Conservation (phyloP, 2,113 vertebrate genomes). For the Struthidea cinerea region DNA sequence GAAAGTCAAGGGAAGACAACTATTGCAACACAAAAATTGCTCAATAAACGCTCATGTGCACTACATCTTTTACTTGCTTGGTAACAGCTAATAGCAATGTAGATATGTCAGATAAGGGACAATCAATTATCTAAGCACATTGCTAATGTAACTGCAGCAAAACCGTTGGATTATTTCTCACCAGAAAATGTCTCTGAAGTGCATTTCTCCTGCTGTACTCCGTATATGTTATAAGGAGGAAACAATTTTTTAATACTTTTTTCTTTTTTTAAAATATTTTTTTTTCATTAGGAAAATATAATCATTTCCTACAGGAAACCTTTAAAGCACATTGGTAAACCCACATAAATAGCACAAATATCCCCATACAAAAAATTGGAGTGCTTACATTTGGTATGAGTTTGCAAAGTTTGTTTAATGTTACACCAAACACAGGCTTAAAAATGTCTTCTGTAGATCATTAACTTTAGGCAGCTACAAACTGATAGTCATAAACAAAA, state of each 20-base stretch:
- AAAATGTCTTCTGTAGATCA: constrained; percentile 10
- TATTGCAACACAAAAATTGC: constrained; percentile 11
- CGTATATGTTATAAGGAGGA: background rate
- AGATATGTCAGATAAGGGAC: constrained; percentile 48
- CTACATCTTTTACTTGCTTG: background rate
- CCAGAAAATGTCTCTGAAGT: background rate
- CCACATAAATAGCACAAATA: background rate
- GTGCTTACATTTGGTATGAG: background rate
- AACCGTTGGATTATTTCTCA: background rate
- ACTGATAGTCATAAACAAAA: background rate
- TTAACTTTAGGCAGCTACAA: background rate
- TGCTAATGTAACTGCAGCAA: constrained; percentile 37
- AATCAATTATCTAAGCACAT: constrained; percentile 46
- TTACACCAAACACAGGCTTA: background rate
- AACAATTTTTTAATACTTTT: background rate
- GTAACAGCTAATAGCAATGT: constrained; percentile 15
- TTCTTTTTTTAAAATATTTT: background rate
- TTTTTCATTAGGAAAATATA: background rate
- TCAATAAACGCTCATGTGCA: background rate
- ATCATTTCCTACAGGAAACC: background rate
- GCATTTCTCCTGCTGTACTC: background rate
- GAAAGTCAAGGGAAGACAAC: constrained; percentile 27
- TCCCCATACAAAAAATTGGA: background rate
- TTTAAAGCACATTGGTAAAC: background rate
- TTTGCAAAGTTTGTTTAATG: constrained; percentile 31